phyloP scores from a whole-genome alignment of 2,113 vertebrate genomes.

The Chionomys nivalis region DNA sequence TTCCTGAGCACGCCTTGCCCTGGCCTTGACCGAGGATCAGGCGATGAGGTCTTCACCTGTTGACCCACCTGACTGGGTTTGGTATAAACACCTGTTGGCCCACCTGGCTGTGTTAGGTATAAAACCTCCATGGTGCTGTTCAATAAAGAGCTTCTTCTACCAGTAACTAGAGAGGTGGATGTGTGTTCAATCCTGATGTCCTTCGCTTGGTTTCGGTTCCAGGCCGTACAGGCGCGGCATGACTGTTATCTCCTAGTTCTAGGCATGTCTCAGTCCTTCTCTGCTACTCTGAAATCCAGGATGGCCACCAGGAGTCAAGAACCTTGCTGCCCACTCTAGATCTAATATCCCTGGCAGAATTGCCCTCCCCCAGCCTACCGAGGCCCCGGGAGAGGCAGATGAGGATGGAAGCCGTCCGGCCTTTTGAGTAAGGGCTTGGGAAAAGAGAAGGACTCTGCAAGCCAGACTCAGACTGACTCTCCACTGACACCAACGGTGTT shows the following conservation, averaged over 20 bases:
- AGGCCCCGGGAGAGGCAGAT: not conserved
- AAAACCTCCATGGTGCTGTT: too few species aligned
- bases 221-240: too few species aligned
- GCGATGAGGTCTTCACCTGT: too few species aligned
- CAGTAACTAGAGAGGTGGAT: too few species aligned
- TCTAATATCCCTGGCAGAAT: not conserved
- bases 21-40: too few species aligned
- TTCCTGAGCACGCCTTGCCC: too few species aligned
- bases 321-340: not conserved
- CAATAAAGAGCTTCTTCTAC: too few species aligned
- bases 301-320: not conserved
- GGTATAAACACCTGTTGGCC: too few species aligned
- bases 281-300: not conserved
- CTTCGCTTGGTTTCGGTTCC: too few species aligned
- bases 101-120: too few species aligned
- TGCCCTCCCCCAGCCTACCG: not conserved
- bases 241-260: not conserved
- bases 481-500: not conserved
- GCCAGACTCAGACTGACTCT: not conserved
- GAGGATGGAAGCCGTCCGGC: not conserved
- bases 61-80: too few species aligned
- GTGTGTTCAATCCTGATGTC: too few species aligned
- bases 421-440: slow-evolving; percentile 6
- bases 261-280: not conserved
- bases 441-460: not conserved